These are phyloP conservation scores for Spicauda simplicius DNA, from an alignment of 2,888 invertebrate genomes.

Conservation along the genomic window DNA sequence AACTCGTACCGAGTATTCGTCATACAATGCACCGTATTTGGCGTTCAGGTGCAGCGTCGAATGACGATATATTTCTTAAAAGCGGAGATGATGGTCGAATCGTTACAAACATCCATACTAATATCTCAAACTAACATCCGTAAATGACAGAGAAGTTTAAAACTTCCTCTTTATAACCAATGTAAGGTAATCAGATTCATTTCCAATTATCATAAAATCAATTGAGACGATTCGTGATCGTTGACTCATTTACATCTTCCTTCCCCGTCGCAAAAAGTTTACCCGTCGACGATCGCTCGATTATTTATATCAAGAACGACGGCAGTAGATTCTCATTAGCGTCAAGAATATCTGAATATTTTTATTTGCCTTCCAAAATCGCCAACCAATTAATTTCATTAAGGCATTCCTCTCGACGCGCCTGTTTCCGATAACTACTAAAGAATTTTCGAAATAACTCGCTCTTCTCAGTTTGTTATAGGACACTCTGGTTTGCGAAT, in stretches of 20 bases:
- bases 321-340: constrained; percentile 74
- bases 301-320: constrained; percentile 41
- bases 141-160: not conserved
- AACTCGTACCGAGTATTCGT: constrained; percentile 21
- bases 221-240: constrained; percentile 21
- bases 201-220: constrained; percentile 31
- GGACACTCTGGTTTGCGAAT: constrained; percentile 55
- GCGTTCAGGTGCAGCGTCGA: constrained; percentile 23
- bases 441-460: constrained; percentile 67
- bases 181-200: constrained; percentile 26
- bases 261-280: constrained; percentile 20
- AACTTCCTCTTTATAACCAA: not conserved
- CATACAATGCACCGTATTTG: constrained; percentile 33
- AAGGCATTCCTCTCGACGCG: constrained; percentile 73
- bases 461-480: constrained; percentile 57
- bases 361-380: constrained; percentile 70
- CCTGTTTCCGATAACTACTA: constrained; percentile 66
- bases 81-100: constrained; percentile 6
- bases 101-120: constrained; percentile 8
- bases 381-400: constrained; percentile 79
- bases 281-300: constrained; percentile 30
- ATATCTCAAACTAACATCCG: constrained; percentile 4
- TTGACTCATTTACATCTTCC: constrained; percentile 22
- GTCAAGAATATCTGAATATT: constrained; percentile 64
- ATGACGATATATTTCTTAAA: constrained; percentile 32